A percentile compares a stretch with the other conserved stretches of the same genome.
phyloP scores from a whole-genome alignment of 2,797 vertebrate species.

The Macroramphosus scolopax region DNA sequence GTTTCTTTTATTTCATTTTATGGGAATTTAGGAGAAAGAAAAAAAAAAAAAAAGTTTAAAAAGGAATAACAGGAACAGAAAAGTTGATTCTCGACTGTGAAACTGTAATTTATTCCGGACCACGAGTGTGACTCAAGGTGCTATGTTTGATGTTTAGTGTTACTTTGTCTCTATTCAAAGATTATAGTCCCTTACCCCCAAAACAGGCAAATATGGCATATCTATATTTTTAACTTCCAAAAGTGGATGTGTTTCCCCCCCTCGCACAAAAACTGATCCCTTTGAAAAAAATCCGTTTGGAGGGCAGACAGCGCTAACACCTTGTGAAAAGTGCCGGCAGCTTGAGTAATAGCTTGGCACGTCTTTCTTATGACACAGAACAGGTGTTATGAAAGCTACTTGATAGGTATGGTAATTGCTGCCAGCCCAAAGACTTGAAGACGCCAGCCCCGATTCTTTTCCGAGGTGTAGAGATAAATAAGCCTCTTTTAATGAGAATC shows the following conservation, averaged over 20 bases:
- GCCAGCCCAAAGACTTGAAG: slow-evolving; percentile 61
- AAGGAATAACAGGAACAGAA: no score
- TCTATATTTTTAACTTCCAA: slow-evolving; percentile 54
- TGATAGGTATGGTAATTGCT: slow-evolving; percentile 72
- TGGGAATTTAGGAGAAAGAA: no score
- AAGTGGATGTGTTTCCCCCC: slow-evolving; percentile 22
- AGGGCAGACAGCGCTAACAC: slow-evolving; percentile 35
- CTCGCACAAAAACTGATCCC: slow-evolving; percentile 35
- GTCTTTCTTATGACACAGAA: slow-evolving; percentile 53
- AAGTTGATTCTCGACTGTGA: no score
- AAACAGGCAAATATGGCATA: slow-evolving; percentile 10
- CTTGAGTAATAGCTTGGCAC: slow-evolving; percentile 56
- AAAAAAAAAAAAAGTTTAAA: no score
- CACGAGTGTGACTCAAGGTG: no score
- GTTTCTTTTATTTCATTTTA: no score
- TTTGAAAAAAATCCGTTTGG: slow-evolving; percentile 50
- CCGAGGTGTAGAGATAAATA: slow-evolving; percentile 70
- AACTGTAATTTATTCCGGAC: no score
- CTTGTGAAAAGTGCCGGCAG: slow-evolving; percentile 51
- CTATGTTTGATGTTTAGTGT: no score
- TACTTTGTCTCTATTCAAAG: no score
- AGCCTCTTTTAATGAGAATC: slow-evolving; percentile 74
- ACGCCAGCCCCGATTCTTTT: slow-evolving; percentile 65
- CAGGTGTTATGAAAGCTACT: slow-evolving; percentile 57
- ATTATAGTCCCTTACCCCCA: no score